Base-by-base conservation (phyloP, 2,888 invertebrate species). In the Catocala sponsa region DNA sequence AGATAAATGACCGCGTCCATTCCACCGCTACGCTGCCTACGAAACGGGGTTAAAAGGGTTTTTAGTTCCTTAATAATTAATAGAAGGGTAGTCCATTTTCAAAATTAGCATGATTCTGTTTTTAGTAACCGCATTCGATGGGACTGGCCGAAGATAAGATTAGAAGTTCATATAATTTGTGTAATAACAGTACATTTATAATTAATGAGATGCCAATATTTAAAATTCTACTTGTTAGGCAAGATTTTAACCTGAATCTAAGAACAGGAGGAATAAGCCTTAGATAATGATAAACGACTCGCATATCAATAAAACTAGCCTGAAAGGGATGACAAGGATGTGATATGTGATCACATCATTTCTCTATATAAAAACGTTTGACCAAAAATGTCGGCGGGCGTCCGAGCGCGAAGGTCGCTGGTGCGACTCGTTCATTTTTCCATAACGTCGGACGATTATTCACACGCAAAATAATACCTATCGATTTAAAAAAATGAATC, bases 1-100 rank as follows among this genome's bases (percentile, higher is more conserved):
- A 89, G 91, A 91, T 85, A 87, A 90, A 91, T 88, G 86, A 84
- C 82, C 85, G 81, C 84, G 81, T 83, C 86, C 84, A 79, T 79
- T 83, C 78, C 79, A 80, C 79, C 58, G 61, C 63, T 82, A 79
- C 83, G 80, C 84, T 86, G 84, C 78, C 74, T 78, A 74, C 76
- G 78, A 78, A 87, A 87, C 77, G 81, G 80, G 86, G 84, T 85
- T 87, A 88, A 90, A 91, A 90, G 90, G 90, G 90, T 89, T 89
- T 76, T 85, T 85, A 86, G 85, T 85, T 80, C 78, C 79, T 81
- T 84, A 87, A 90, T 91, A 91, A 90, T 91, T 91, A 91, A 90
- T 91, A 88, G 84, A 83, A 88, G 85, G 84, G 82, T 75, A 82
- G 78, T 80, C 84, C 82, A 81, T 82, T 83, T 82, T 78, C 70